Conservation (phyloP, 2,113 vertebrate genomes). For the Tylochromis polylepis region DNA sequence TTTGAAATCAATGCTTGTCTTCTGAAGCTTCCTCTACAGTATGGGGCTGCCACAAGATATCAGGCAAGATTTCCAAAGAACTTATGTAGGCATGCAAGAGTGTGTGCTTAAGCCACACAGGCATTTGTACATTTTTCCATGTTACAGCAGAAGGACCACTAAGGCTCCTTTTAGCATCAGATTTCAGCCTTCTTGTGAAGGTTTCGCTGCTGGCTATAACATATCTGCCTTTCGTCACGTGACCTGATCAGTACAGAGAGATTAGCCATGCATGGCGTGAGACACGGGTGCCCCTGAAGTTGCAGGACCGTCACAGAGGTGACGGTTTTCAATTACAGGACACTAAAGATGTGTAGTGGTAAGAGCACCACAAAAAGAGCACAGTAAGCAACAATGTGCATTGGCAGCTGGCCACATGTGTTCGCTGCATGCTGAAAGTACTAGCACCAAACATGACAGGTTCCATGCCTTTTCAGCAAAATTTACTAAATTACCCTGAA, state of each 20-base stretch:
- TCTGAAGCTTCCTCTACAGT: slow-evolving; percentile 30
- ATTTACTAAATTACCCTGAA: not conserved
- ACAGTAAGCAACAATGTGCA: slow-evolving; percentile 24
- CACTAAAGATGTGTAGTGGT: slow-evolving; percentile 37
- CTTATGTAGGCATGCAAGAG: not conserved
- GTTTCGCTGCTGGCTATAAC: slow-evolving; percentile 12
- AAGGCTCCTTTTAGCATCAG: not conserved
- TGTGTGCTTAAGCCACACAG: not conserved
- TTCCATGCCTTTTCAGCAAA: not conserved
- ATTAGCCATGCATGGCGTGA: slow-evolving; percentile 35
- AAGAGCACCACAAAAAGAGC: slow-evolving; percentile 47
- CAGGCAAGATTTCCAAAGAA: slow-evolving; percentile 6
- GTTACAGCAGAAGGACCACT: not conserved
- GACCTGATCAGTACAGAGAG: slow-evolving; percentile 61
- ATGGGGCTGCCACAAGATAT: slow-evolving; percentile 33
- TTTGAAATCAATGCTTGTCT: slow-evolving; percentile 52
- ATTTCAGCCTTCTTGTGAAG: not conserved
- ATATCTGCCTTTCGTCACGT: slow-evolving; percentile 36
- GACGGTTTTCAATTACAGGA: slow-evolving; percentile 60
- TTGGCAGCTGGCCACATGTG: slow-evolving; percentile 10
- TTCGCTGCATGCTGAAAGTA: slow-evolving; percentile 15
- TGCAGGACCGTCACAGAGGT: slow-evolving; percentile 12
- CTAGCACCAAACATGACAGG: slow-evolving; percentile 26
- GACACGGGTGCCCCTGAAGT: slow-evolving; percentile 19
- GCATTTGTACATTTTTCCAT: not conserved